Percentiles rank a stretch among this genome's conserved stretches.
Conservation (phyloP, 2,888 invertebrate species). For the Listrodromus nycthemerus region DNA sequence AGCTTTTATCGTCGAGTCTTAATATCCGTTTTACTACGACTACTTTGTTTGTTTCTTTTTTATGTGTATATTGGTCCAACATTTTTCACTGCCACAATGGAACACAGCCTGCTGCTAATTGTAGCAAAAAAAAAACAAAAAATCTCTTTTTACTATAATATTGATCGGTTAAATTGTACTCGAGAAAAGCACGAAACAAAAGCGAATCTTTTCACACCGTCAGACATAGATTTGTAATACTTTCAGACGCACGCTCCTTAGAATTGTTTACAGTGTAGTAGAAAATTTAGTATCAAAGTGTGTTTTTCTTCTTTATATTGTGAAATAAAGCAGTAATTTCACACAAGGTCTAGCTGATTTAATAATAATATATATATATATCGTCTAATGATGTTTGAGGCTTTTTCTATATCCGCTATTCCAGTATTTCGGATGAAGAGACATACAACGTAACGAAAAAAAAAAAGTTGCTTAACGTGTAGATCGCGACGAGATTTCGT, state of each 20-base stretch:
- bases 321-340: slow-evolving; percentile 52
- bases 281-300: slow-evolving; percentile 44
- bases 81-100: slow-evolving; percentile 33
- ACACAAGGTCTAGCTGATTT: slow-evolving; percentile 27
- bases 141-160: slow-evolving; percentile 4
- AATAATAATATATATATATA: slow-evolving; percentile 39
- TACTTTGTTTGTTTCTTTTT: slow-evolving; percentile 65
- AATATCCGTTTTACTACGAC: slow-evolving; percentile 70
- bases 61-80: slow-evolving; percentile 36
- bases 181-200: neutral
- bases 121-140: neutral
- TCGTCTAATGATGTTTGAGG: slow-evolving; percentile 48
- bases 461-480: slow-evolving; percentile 41
- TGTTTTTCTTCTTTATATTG: slow-evolving; percentile 35
- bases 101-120: slow-evolving; percentile 24
- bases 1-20: slow-evolving; percentile 70
- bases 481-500: slow-evolving; percentile 50
- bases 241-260: slow-evolving; percentile 21
- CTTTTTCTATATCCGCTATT: slow-evolving; percentile 49
- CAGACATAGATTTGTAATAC: neutral
- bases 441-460: neutral
- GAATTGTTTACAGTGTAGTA: slow-evolving; percentile 17
- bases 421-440: slow-evolving; percentile 25
- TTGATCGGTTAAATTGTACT: neutral
- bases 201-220: slow-evolving; percentile 25